Evolutionary conservation across 2,888 invertebrate genomes (phyloP).

Genomic region (Synergus itoensis): DNA sequence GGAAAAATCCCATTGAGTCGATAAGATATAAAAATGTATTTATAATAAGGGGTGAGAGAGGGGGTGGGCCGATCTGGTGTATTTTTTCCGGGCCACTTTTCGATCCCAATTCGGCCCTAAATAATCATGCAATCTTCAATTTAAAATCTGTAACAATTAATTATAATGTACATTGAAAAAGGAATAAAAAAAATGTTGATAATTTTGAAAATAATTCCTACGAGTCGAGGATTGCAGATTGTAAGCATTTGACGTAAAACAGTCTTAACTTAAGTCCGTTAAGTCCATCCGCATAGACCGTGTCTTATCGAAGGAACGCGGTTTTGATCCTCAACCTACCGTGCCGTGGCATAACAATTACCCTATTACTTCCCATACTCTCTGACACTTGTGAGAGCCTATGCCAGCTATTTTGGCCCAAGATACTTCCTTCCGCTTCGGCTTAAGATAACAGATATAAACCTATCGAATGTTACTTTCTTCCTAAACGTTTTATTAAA

Average conservation of each 20-base stretch:
- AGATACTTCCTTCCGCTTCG: background rate
- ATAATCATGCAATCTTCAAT: too few species aligned
- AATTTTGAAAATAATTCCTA: background rate
- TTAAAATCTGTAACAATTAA: too few species aligned
- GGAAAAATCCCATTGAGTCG: too few species aligned
- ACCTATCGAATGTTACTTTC: background rate
- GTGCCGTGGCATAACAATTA: constrained; percentile 77
- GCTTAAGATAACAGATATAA: constrained; percentile 28
- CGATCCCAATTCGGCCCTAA: too few species aligned
- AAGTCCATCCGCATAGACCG: constrained; percentile 72
- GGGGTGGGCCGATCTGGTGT: too few species aligned
- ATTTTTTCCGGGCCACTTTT: too few species aligned
- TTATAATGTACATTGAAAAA: too few species aligned
- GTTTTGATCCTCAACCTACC: constrained; percentile 74
- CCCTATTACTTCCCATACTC: constrained; percentile 70
- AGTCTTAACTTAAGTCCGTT: constrained; percentile 69
- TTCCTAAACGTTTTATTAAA: background rate
- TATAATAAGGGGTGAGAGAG: too few species aligned
- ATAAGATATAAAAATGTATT: too few species aligned
- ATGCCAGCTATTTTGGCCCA: constrained; percentile 34
- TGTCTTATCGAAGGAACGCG: constrained; percentile 76
- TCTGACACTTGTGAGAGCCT: constrained; percentile 55
- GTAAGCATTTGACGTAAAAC: constrained; percentile 47
- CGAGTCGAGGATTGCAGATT: constrained; percentile 4
- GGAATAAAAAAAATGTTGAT: background rate